Evolutionary conservation across 92 coral and sea anemone genomes (phyloP), one percentile per base, ranked within the genome.

Genomic region (Epizoanthus fatuus): DNA sequence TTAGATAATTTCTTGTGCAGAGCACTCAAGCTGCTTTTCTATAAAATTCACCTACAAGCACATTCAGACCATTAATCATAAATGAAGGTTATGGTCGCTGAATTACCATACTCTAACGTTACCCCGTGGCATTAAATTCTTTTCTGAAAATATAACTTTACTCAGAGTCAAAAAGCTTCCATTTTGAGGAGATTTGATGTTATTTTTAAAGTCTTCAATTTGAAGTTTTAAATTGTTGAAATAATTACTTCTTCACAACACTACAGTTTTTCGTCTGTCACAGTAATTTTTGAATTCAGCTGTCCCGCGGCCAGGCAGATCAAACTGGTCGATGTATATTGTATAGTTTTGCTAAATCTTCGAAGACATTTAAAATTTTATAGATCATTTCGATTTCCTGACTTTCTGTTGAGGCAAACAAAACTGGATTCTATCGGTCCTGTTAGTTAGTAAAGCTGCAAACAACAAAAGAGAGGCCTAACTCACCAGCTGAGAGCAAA

Each of bases 51-150:
- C 58, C 60, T 60, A 69, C 69, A 60, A 42, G 63, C 56, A 59
- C 54, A 32, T 68, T n/a, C 14, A 77, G 70, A 15, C 70, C 47
- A 77, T 77, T 77, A 77, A 77, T 77, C 69, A 77, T 77, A 69
- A 77, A 77, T 77, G 82, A 77, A 58, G 82, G 44, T 39, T 60
- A 15, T 56, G 22, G 42, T 60, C 42, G 70, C 37, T 44, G 56
- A 77, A 77, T 77, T 77, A 59, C 70, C 82, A 77, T 77, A 77
- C 82, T 60, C 70, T 77, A 77, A 77, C 70, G 53, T 40, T 77
- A 37, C 70, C 45, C 25, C 7, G 15, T 3, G 12, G 13, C 2
- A 49, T 49, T 2, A 0, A 20, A 8, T 20, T 8, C 25, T 16
- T 29, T 16, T 67, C 59, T 15, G 16, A 32, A 77, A 77, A 59